These are phyloP conservation scores for Zosterops lateralis DNA, from an alignment of 2,113 vertebrate genomes.

Conservation along the genomic window DNA sequence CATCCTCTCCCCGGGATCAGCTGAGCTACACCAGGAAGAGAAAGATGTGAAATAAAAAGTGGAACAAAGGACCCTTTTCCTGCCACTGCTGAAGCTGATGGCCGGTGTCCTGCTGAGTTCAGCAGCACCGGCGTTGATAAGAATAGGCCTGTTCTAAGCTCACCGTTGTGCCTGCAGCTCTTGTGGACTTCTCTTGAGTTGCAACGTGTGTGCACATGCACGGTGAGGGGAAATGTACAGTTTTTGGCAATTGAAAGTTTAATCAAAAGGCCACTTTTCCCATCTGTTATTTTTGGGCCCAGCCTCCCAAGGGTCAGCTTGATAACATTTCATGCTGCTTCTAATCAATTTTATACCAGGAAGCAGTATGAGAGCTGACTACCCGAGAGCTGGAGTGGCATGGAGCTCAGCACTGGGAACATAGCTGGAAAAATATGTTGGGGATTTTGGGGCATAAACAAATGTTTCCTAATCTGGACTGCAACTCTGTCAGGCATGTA, in stretches of 20 bases:
- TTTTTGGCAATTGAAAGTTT: constrained; percentile 55
- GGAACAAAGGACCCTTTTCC: constrained; percentile 34
- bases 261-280: constrained; percentile 63
- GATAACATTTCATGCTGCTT: constrained; percentile 63
- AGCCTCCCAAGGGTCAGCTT: constrained; percentile 48
- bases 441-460: constrained; percentile 70
- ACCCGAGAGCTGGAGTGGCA: not conserved
- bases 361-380: constrained; percentile 54
- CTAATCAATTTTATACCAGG: constrained; percentile 64
- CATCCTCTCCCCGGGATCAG: not conserved
- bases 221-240: not conserved
- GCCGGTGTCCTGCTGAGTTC: constrained; percentile 30
- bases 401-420: constrained; percentile 11
- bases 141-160: not conserved
- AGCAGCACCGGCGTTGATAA: not conserved
- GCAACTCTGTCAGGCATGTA: constrained; percentile 69
- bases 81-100: not conserved
- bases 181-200: not conserved
- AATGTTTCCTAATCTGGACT: constrained; percentile 74
- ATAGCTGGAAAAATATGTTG: constrained; percentile 52
- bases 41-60: constrained; percentile 13
- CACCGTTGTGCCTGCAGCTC: not conserved
- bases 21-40: not conserved
- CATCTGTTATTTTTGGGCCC: constrained; percentile 54
- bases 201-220: not conserved